phyloP scores from a whole-genome alignment of 2,113 vertebrate species.

The Struthio camelus region DNA sequence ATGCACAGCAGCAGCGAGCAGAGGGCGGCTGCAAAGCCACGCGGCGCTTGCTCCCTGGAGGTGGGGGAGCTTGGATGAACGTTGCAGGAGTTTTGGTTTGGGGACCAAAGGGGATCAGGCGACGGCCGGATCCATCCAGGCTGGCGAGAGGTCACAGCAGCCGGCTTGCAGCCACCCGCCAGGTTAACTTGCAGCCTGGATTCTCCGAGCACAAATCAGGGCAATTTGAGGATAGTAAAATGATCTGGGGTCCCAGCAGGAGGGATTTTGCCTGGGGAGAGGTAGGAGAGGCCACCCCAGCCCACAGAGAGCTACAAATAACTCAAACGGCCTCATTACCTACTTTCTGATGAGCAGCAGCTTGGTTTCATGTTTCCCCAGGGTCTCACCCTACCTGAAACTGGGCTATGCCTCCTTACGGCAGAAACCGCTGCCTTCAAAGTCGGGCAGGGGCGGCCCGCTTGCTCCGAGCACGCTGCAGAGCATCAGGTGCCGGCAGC shows the following conservation, averaged over 20 bases:
- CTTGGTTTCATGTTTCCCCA: not conserved
- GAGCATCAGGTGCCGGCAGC: fast-evolving
- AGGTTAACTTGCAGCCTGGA: not conserved
- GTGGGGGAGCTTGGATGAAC: not conserved
- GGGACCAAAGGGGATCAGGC: not conserved
- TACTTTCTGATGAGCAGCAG: not conserved
- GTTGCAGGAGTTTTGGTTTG: not conserved
- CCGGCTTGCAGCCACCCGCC: not conserved
- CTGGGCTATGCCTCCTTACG: not conserved
- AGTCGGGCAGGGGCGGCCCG: not conserved
- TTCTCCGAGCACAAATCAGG: conserved; percentile 15
- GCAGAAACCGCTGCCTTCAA: not conserved
- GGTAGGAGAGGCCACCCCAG: not conserved
- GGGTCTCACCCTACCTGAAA: not conserved
- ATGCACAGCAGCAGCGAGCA: too few species aligned
- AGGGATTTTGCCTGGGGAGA: not conserved
- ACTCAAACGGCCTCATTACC: conserved; percentile 59
- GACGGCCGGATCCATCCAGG: not conserved
- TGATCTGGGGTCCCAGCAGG: not conserved
- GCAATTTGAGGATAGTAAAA: not conserved
- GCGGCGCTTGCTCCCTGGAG: too few species aligned
- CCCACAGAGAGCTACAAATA: conserved; percentile 54
- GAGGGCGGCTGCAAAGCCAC: too few species aligned
- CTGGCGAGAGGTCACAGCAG: not conserved
- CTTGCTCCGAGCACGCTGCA: not conserved